Evolutionary conservation across 2,113 vertebrate species (phyloP).

Genomic region (Benitochromis conjunctus): DNA sequence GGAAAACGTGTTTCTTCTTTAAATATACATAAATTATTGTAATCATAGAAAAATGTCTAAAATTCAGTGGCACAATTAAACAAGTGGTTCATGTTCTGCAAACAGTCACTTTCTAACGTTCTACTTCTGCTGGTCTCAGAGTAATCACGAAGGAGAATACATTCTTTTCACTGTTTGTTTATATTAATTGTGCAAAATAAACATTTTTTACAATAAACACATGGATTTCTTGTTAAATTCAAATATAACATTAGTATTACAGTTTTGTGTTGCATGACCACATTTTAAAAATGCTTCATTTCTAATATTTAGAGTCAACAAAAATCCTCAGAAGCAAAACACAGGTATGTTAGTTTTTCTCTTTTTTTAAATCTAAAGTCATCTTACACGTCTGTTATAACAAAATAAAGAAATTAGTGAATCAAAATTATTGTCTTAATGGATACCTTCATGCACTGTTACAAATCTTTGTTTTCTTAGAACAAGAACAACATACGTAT

Average conservation of each 20-base stretch:
- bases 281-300: background rate
- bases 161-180: background rate
- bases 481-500: background rate
- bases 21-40: background rate
- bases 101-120: rapidly evolving
- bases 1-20: background rate
- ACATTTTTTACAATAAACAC: background rate
- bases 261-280: background rate
- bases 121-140: background rate
- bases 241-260: background rate
- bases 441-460: rapidly evolving
- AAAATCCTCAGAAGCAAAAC: background rate
- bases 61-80: background rate
- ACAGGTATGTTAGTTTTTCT: background rate
- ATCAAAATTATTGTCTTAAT: rapidly evolving
- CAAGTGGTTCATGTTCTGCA: background rate
- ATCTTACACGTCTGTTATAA: rapidly evolving
- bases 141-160: rapidly evolving
- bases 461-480: background rate
- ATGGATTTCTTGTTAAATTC: too few species aligned
- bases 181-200: background rate
- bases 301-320: background rate
- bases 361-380: background rate
- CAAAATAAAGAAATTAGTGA: background rate
- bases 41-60: background rate